Evolutionary conservation across 2,888 invertebrate genomes (phyloP), one percentile per base, ranked within the genome.

Genomic region (Euclidia mi): DNA sequence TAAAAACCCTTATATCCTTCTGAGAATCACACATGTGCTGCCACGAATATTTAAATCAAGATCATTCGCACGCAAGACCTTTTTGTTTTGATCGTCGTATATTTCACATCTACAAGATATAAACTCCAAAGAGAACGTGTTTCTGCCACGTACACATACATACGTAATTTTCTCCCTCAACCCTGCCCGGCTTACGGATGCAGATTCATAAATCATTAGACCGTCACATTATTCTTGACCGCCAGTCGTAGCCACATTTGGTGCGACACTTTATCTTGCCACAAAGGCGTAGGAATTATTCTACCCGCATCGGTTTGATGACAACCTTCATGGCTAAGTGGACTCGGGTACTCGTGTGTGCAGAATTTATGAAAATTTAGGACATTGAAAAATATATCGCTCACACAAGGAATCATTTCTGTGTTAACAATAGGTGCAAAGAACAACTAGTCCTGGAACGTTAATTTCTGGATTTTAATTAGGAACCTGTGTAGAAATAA

Each of bases 291-390:
- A 71, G 78, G 73, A 73, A 83, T 85, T 84, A 85, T 84, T 84
- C 85, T 65, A 53, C 85, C 85, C 85, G 85, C 84, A 85, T 46
- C 59, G 65, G 52, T 67, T 49, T 73, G 80, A 73, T 75, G 79
- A 83, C 84, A 81, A 77, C 81, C 78, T 75, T 81, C 73, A 78
- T 69, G 78, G 82, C 65, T 78, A 81, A 84, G 71, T 81, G 70
- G 68, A 38, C 38, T 38, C 11, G 38, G 43, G 7, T 14, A 15
- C 4, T 43, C 29, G 43, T 7, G 43, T 17, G 29, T 38, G 44
- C 37, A 51, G n/a, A 15, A 15, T n/a, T 10, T 11, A 3, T 10
- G 20, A 3, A n/a, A 12, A 28, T 32, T 40, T 15, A 11, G 6
- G 38, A 6, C 18, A n/a, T n/a, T n/a, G n/a, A n/a, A n/a, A n/a